A percentile compares a stretch with the other conserved stretches of the same genome.
Conservation (phyloP, 2,113 vertebrate species). For the Ovibos moschatus region DNA sequence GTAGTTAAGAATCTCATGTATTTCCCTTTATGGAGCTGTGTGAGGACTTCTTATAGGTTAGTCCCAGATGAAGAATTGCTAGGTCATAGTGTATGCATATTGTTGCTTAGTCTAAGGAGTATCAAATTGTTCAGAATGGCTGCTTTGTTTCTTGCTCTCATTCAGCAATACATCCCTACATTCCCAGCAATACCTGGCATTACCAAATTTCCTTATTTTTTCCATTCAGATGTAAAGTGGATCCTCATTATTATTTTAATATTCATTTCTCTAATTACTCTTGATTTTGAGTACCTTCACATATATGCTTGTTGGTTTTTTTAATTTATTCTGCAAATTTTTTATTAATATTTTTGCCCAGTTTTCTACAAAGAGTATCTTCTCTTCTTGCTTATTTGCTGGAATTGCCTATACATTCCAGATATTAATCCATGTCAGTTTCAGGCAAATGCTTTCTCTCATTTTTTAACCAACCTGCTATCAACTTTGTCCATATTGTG, state of each 20-base stretch:
- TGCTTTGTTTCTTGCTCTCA: not conserved
- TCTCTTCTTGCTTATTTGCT: not conserved
- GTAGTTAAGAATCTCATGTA: not conserved
- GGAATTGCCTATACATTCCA: not conserved
- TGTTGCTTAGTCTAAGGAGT: not conserved
- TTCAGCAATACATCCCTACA: not conserved
- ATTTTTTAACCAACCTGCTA: not conserved
- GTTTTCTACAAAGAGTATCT: not conserved
- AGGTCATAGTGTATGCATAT: not conserved
- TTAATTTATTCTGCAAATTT: not conserved
- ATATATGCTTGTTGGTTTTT: not conserved
- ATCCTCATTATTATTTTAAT: slow-evolving; percentile 14
- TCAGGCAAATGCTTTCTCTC: not conserved
- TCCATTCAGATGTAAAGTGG: not conserved
- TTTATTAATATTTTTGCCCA: not conserved
- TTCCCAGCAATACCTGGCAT: not conserved
- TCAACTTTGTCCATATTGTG: not conserved
- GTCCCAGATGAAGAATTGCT: not conserved
- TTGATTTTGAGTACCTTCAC: slow-evolving; percentile 22
- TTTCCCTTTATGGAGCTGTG: not conserved
- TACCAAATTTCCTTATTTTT: not conserved
- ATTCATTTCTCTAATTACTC: not conserved
- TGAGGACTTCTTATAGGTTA: not conserved
- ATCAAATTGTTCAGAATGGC: not conserved
- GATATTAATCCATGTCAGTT: not conserved